phyloP scores from a whole-genome alignment of 2,888 invertebrate species.

The Sarcophaga rosellei region DNA sequence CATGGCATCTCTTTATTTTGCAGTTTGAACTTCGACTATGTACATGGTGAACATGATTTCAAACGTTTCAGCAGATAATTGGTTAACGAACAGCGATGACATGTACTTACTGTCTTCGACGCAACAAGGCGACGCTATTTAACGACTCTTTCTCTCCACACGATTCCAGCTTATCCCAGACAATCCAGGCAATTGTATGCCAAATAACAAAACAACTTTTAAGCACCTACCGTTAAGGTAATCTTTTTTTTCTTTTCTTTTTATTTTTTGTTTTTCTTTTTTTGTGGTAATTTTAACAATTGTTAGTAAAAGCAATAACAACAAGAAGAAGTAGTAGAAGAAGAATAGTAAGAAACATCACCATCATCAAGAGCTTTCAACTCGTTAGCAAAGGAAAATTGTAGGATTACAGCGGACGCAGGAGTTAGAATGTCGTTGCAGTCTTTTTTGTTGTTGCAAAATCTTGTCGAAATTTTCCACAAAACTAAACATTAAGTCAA shows the following conservation, averaged over 20 bases:
- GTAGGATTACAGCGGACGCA: conserved; percentile 12
- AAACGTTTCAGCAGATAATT: conserved; percentile 63
- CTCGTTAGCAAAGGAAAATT: not conserved
- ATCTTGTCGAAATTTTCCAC: conserved; percentile 37
- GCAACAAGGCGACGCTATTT: conserved; percentile 55
- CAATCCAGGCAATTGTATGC: conserved; percentile 41
- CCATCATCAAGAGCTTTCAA: not conserved
- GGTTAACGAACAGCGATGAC: conserved; percentile 65
- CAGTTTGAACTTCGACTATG: conserved; percentile 38
- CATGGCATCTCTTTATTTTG: not conserved
- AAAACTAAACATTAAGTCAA: conserved; percentile 56
- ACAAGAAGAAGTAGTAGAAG: not conserved
- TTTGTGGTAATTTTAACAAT: not conserved
- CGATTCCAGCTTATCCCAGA: conserved; percentile 56
- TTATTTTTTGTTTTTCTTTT: too few species aligned
- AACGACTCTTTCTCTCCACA: conserved; percentile 43
- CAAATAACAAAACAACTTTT: conserved; percentile 31
- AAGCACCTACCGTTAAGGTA: conserved; percentile 61
- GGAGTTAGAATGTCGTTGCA: conserved; percentile 51
- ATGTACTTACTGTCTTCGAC: conserved; percentile 60
- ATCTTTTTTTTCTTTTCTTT: not conserved
- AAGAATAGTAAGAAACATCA: conserved; percentile 4
- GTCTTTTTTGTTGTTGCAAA: conserved; percentile 12
- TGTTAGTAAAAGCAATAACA: not conserved
- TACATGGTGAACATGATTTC: conserved; percentile 52